A percentile compares a stretch with the other conserved stretches of the same genome.
phyloP scores from a whole-genome alignment of 30 jellyfish, hydroid and myxozoan species.

The Catostylus mosaicus region DNA sequence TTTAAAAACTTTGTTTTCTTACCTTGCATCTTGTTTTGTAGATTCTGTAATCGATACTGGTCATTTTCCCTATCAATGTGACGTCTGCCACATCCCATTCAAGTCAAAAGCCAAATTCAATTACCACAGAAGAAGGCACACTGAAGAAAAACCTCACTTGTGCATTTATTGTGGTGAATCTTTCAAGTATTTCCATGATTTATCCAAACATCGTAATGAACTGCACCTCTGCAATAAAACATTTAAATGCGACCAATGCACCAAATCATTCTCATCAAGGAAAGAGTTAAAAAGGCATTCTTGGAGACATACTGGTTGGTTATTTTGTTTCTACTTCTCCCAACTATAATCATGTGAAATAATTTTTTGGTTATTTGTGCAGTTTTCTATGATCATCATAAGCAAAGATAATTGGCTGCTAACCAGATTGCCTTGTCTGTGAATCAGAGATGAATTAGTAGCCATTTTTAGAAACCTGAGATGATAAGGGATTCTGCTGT shows the following conservation, averaged over 20 bases:
- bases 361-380: neutral
- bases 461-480: too few species aligned
- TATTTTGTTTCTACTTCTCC: neutral
- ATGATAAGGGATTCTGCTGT: too few species aligned
- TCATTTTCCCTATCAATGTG: conserved; percentile 59
- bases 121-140: conserved; percentile 82
- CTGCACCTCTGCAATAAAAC: conserved; percentile 78
- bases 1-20: too few species aligned
- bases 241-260: conserved; percentile 79
- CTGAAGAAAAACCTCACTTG: conserved; percentile 77
- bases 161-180: conserved; percentile 85
- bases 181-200: conserved; percentile 59
- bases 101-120: conserved; percentile 69
- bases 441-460: too few species aligned
- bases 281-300: conserved; percentile 72
- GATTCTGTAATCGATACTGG: conserved; percentile 11
- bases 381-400: too few species aligned
- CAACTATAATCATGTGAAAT: neutral
- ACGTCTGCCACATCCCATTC: conserved; percentile 81
- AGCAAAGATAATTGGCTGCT: too few species aligned
- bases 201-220: conserved; percentile 85
- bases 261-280: conserved; percentile 81
- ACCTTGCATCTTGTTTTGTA: too few species aligned
- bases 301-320: conserved; percentile 90
- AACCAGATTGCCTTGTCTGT: too few species aligned